These are phyloP conservation scores for Zhuqinia jingwanae DNA, from an alignment of 2,888 invertebrate species.

Conservation along the genomic window DNA sequence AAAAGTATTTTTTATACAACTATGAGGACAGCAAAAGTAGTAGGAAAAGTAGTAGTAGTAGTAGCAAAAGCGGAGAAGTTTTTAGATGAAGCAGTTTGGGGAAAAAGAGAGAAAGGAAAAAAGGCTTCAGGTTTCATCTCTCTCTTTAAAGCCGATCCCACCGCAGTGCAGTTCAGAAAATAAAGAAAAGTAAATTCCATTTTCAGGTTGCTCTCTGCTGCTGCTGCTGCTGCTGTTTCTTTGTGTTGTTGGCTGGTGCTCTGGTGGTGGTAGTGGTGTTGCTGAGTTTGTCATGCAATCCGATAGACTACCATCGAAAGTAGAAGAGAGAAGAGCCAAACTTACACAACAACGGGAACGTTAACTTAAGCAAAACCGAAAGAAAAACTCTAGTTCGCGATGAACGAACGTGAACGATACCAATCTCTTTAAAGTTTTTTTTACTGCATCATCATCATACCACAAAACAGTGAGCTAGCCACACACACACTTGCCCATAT, in stretches of 20 bases:
- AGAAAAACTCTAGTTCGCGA: slow-evolving; percentile 33
- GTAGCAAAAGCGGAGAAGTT: slow-evolving; percentile 38
- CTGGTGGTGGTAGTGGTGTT: not conserved
- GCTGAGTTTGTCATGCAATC: slow-evolving; percentile 67
- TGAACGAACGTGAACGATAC: slow-evolving; percentile 61
- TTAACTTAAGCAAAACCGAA: slow-evolving; percentile 55
- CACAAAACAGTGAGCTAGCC: too few relatives aligned
- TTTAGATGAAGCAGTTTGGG: slow-evolving; percentile 43
- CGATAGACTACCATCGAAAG: slow-evolving; percentile 52
- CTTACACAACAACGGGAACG: slow-evolving; percentile 56
- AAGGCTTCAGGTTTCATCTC: slow-evolving; percentile 71
- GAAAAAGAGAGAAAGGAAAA: slow-evolving; percentile 48
- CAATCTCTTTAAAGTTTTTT: slow-evolving; percentile 49
- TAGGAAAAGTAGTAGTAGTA: slow-evolving; percentile 19
- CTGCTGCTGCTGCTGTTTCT: slow-evolving; percentile 42
- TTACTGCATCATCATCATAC: slow-evolving; percentile 51
- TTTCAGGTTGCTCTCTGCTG: slow-evolving; percentile 61
- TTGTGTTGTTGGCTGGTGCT: slow-evolving; percentile 17
- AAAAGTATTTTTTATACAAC: slow-evolving; percentile 7
- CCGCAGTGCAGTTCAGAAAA: slow-evolving; percentile 61
- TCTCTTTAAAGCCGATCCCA: slow-evolving; percentile 65
- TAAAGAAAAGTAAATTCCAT: slow-evolving; percentile 67
- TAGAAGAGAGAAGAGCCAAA: slow-evolving; percentile 36
- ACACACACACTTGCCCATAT: not conserved
- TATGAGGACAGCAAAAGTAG: not conserved